Conservation (phyloP, 2,113 vertebrate genomes). For the Muscicapa adusta region DNA sequence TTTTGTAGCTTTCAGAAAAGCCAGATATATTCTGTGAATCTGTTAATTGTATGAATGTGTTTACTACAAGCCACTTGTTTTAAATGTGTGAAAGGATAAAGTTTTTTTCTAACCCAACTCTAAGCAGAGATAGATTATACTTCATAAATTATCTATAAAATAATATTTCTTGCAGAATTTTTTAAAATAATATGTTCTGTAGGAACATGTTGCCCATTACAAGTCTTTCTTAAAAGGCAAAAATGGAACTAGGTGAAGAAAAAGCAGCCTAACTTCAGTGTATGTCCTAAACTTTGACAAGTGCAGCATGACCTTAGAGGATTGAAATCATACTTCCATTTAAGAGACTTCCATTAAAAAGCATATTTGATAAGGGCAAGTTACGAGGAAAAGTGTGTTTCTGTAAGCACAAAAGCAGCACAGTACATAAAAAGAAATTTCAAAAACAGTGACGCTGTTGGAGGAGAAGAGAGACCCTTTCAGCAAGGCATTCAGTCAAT, state of each 20-base stretch:
- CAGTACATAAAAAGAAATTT: background rate
- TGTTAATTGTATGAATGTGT: too few species aligned
- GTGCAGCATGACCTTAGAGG: conserved; percentile 55
- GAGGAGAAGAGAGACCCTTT: background rate
- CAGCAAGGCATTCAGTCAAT: background rate
- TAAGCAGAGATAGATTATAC: background rate
- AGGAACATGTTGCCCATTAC: background rate
- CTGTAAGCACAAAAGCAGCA: background rate
- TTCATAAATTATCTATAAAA: background rate
- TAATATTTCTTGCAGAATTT: background rate
- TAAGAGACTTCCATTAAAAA: conserved; percentile 15
- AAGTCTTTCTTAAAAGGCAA: conserved; percentile 39
- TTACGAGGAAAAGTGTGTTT: background rate
- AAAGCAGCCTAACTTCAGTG: conserved; percentile 16
- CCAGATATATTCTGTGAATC: background rate
- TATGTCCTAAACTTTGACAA: conserved; percentile 60
- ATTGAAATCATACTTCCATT: conserved; percentile 41
- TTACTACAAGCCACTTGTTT: background rate
- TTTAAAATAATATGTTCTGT: background rate
- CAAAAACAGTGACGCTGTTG: background rate
- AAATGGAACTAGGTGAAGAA: conserved; percentile 16
- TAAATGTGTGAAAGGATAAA: background rate
- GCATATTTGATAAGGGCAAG: conserved; percentile 18
- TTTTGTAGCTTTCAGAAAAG: background rate
- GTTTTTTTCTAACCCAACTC: background rate